Conservation (phyloP, 2,113 vertebrate species). For the Chlorodrepanis virens region DNA sequence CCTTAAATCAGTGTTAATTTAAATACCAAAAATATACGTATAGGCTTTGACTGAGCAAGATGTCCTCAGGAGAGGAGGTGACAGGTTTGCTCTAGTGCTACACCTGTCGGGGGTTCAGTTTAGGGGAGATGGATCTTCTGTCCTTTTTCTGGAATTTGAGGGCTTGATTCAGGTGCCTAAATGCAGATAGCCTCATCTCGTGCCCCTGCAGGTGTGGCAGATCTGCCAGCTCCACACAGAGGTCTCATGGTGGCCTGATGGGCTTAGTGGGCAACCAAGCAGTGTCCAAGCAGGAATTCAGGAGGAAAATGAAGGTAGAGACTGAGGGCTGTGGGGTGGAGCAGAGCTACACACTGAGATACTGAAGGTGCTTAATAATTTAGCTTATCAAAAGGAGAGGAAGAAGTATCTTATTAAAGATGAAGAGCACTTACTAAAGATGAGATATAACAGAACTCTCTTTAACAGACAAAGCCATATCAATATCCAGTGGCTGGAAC, state of each 20-base stretch:
- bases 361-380: not conserved
- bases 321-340: not conserved
- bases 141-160: not conserved
- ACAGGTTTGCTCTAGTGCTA: not conserved
- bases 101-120: not conserved
- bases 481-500: constrained; percentile 23
- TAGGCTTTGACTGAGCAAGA: not conserved
- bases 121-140: not conserved
- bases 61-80: not conserved
- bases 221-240: not conserved
- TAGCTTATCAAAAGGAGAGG: not conserved
- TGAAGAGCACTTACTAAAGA: not conserved
- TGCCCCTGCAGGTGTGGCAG: not conserved
- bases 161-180: not conserved
- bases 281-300: not conserved
- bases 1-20: not conserved
- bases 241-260: not conserved
- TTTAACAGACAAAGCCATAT: constrained; percentile 12
- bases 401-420: not conserved
- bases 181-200: not conserved
- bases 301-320: not conserved
- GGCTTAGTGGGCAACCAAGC: not conserved
- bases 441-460: not conserved
- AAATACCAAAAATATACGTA: not conserved
- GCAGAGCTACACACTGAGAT: not conserved